Evolutionary conservation across 2,888 invertebrate species (phyloP).

Genomic region (Tryphoninae sp.): DNA sequence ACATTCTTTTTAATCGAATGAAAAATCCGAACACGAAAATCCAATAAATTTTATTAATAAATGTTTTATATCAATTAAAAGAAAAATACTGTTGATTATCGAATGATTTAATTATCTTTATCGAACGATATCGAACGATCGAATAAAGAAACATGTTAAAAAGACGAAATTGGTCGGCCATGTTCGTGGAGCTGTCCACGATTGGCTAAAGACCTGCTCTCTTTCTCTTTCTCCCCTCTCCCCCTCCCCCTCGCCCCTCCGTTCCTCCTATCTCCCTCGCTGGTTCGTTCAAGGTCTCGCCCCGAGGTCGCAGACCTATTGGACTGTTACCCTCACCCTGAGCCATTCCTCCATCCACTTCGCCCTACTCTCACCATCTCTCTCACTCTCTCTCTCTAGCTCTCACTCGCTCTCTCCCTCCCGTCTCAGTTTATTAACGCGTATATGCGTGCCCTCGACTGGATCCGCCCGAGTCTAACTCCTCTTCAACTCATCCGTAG

Average conservation of each 20-base stretch:
- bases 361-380: constrained; percentile 33
- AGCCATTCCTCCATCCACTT: constrained; percentile 50
- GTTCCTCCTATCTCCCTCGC: constrained; percentile 37
- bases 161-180: background rate
- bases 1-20: too few species aligned
- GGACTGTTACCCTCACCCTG: constrained; percentile 59
- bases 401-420: constrained; percentile 41
- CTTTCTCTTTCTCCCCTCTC: constrained; percentile 11
- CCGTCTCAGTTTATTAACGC: constrained; percentile 37
- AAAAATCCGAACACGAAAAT: too few species aligned
- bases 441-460: constrained; percentile 33
- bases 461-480: constrained; percentile 18
- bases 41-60: too few species aligned
- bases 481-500: constrained; percentile 12
- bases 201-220: constrained; percentile 60
- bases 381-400: constrained; percentile 31
- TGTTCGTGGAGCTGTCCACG: constrained; percentile 42
- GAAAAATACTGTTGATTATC: too few species aligned
- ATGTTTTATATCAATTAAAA: too few species aligned
- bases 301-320: constrained; percentile 73
- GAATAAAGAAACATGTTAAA: too few species aligned
- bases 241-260: constrained; percentile 8
- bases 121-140: too few species aligned
- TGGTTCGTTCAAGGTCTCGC: constrained; percentile 74
- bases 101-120: too few species aligned